Base-by-base conservation (phyloP, 2,113 vertebrate genomes). In the Thalassoma bifasciatum region DNA sequence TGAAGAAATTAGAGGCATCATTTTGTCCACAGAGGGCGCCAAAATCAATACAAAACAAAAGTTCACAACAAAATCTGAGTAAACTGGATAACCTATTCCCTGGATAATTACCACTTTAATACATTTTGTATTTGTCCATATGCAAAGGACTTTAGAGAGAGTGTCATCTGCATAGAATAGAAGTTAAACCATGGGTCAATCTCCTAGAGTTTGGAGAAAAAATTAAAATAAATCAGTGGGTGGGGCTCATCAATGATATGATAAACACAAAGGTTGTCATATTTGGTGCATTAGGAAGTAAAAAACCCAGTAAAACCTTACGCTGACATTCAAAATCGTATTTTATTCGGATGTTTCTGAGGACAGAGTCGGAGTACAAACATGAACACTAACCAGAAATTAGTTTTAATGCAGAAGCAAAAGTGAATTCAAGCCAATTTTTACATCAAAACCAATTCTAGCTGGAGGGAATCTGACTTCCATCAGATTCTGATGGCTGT, bases 81-180 rank as follows among this genome's bases (percentile, higher is more conserved):
- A n/a, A n/a, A n/a, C n/a, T n/a, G n/a, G n/a, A n/a, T n/a, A n/a
- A n/a, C n/a, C n/a, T n/a, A n/a, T n/a, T n/a, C n/a, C n/a, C n/a
- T 42, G 5, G 40, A 42, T 12, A 46, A 36, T 38, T 36, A 6
- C 17, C 47, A 42, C 11, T 42, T 12, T 4, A 14, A 14, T 14
- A 42, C 12, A 14, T 14, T 42, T 14, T 42, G 40, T 12, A 12
- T 1, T 12, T 1, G 14, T 42, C 12, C 12, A 42, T 14, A 10
- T 14, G 14, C 14, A 12, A 16, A 42, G 14, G 40, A 42, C 14
- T 42, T 42, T 5, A 14, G 42, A 59, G 30, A 59, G 23, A 11
- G 60, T 62, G 19, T 83, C 66, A 2, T 83, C 75, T 57, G 81
- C 75, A 71, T 66, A 78, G 17, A 60, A 24, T 17, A n/a, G n/a